Conservation (phyloP, 2,888 invertebrate species). For the Erannis defoliaria region DNA sequence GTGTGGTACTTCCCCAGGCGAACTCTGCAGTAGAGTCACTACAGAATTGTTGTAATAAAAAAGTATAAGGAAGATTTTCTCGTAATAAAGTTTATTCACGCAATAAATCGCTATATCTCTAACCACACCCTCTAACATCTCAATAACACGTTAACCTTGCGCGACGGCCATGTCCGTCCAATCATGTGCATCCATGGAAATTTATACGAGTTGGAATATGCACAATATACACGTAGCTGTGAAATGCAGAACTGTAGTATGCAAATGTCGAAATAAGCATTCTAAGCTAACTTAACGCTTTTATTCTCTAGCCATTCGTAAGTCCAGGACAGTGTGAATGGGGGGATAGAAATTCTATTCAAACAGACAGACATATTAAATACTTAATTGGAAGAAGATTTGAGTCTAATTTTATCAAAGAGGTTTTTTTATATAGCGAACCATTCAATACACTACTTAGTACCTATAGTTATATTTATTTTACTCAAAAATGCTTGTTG, state of each 20-base stretch:
- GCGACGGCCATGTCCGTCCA: slow-evolving; percentile 21
- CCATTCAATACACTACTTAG: no score
- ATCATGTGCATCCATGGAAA: slow-evolving; percentile 29
- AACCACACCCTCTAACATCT: slow-evolving; percentile 15
- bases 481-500: no score
- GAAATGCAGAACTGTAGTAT: slow-evolving; percentile 12
- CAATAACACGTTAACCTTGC: slow-evolving; percentile 32
- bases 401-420: no score
- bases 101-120: slow-evolving; percentile 8
- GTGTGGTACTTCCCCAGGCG: no score
- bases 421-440: no score
- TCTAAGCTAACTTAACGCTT: background rate
- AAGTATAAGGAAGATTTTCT: no score
- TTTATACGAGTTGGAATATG: slow-evolving; percentile 28
- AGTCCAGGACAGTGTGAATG: background rate
- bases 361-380: no score
- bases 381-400: no score
- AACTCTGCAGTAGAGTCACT: no score
- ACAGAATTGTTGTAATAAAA: no score
- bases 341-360: background rate
- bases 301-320: background rate
- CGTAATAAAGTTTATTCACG: background rate
- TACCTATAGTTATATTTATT: no score
- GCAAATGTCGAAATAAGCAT: slow-evolving; percentile 6
- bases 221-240: slow-evolving; percentile 16